Evolutionary conservation across 2,797 vertebrate genomes (phyloP).

Genomic region (Syngnathus acus): DNA sequence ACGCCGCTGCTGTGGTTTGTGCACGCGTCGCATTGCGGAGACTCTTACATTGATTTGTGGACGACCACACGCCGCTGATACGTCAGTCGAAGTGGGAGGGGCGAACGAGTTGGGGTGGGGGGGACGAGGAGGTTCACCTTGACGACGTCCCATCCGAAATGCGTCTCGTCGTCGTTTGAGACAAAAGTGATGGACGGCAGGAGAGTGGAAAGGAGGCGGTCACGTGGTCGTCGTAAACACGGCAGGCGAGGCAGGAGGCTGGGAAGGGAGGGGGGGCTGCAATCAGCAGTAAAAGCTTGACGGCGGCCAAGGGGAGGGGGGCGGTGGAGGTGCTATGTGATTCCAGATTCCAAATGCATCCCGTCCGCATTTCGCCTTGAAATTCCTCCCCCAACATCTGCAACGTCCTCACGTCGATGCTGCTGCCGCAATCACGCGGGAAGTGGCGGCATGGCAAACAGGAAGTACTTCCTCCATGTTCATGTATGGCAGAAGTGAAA

Average conservation of each 20-base stretch:
- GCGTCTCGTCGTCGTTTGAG: neutral
- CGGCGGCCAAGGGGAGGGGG: neutral
- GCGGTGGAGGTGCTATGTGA: neutral
- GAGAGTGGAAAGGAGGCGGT: neutral
- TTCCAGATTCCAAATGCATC: constrained; percentile 1
- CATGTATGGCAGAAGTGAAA: no score
- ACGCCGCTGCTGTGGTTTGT: neutral
- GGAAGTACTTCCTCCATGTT: neutral
- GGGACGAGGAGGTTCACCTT: neutral
- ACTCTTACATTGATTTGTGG: constrained; percentile 6
- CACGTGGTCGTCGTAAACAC: neutral
- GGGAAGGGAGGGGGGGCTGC: neutral
- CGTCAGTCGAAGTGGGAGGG: neutral
- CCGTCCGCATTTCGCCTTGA: neutral
- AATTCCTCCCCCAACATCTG: neutral
- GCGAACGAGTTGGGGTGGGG: neutral
- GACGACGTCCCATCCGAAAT: neutral
- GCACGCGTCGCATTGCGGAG: constrained; percentile 6
- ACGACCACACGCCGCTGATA: neutral
- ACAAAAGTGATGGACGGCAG: neutral
- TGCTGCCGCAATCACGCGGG: neutral
- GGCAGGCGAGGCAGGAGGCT: neutral
- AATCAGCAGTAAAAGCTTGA: constrained; percentile 1
- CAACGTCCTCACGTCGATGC: neutral
- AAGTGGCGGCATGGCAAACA: neutral